phyloP scores from a whole-genome alignment of 1,140 invertebrate genomes.

The Pogonognathellus flavescens region DNA sequence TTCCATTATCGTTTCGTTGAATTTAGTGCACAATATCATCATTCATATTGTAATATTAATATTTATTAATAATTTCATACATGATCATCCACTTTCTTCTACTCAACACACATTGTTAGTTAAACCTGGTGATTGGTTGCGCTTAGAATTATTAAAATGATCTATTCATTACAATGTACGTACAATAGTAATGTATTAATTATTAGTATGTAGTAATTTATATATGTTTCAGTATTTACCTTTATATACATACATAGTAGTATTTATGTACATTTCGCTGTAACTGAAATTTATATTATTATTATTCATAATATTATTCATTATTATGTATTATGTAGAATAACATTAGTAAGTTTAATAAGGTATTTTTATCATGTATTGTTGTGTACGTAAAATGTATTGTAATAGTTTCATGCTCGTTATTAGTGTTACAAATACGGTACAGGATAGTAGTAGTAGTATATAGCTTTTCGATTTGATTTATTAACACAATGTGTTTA shows the following conservation, averaged over 20 bases:
- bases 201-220: constrained; percentile 7
- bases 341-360: neutral
- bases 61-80: constrained; percentile 32
- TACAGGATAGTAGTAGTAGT: neutral
- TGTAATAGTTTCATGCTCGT: neutral
- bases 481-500: neutral
- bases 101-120: constrained; percentile 37
- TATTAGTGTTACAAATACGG: neutral
- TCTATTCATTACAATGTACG: constrained; percentile 9
- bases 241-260: neutral
- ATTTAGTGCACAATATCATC: constrained; percentile 43
- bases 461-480: neutral
- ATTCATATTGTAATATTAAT: constrained; percentile 39
- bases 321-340: too few species aligned
- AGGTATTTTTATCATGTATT: neutral
- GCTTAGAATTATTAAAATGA: constrained; percentile 20
- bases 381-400: neutral
- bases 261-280: neutral
- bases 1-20: constrained; percentile 44
- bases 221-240: neutral
- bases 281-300: neutral
- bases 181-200: neutral
- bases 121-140: constrained; percentile 44
- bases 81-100: constrained; percentile 19
- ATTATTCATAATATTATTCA: neutral